Base-by-base conservation (phyloP, 2,113 vertebrate genomes). In the Seriola dumerili region DNA sequence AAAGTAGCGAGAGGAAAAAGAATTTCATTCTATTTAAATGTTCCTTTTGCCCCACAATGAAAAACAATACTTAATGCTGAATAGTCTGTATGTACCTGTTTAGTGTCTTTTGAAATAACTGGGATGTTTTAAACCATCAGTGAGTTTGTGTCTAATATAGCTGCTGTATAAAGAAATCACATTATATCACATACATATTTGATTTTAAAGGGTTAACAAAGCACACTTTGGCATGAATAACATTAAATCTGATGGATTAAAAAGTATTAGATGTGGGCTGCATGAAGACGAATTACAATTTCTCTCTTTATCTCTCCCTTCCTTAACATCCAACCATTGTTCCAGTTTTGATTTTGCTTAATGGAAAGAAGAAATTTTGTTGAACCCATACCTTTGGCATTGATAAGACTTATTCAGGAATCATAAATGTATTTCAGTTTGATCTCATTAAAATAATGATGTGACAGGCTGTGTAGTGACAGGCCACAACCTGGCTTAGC, bases 391-490 rank as follows among this genome's bases (percentile, higher is more conserved):
- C 12, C 2, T 0, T 65, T 57, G 0, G 13, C 38, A 9, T 62
- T 62, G 44, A 68, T 25, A 21, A 42, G 44, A 50, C 3, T 12
- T 46, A 74, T 78, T 81, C 72, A 74, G 29, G 66, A 71, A 16
- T 55, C 0, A 12, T 17, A 62, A 65, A 46, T 8, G 32, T 8
- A 8, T 65, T 88, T 62, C 11, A 61, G 46, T 70, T 64, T 57
- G 19, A 64, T 63, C 52, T 21, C 29, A 23, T 11, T 12, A 65
- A 76, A 82, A 71, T 78, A 52, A 84, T 13, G 74, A 54, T 74
- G 69, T 71, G 69, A 63, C 23, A 52, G 52, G 42, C 38, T 63
- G 10, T 57, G 59, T 14, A 76, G 65, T 55, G 29, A 64, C 70
- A 76, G 74, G 36, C 19, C 4, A 36, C 14, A 57, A 71, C 17